Percentiles rank a stretch among this genome's conserved stretches.
Conservation (phyloP, 2,113 vertebrate genomes). For the Perca fluviatilis region DNA sequence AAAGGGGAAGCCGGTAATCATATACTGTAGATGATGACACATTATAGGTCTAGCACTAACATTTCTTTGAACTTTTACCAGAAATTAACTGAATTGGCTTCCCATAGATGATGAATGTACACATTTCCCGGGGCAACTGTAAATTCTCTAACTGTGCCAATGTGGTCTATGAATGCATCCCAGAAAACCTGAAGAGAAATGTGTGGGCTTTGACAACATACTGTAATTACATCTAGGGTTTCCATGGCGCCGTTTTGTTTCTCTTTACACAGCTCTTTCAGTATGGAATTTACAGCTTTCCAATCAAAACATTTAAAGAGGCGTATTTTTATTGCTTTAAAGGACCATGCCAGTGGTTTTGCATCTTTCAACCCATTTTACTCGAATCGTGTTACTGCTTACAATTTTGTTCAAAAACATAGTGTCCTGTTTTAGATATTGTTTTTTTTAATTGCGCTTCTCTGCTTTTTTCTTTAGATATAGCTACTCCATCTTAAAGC, state of each 20-base stretch:
- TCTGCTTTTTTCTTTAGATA: background rate
- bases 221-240: slow-evolving; percentile 51
- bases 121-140: slow-evolving; percentile 36
- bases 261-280: slow-evolving; percentile 35
- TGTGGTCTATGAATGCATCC: slow-evolving; percentile 29
- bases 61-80: slow-evolving; percentile 28
- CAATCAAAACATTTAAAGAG: slow-evolving; percentile 50
- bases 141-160: slow-evolving; percentile 40
- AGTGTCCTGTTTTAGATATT: background rate
- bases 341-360: slow-evolving; percentile 16
- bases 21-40: slow-evolving; percentile 16
- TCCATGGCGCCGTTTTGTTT: slow-evolving; percentile 54
- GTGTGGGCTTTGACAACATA: slow-evolving; percentile 37
- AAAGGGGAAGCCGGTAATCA: background rate
- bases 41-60: background rate
- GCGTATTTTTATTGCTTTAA: slow-evolving; percentile 17
- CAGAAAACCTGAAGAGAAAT: slow-evolving; percentile 42
- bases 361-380: slow-evolving; percentile 14
- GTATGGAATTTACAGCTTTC: slow-evolving; percentile 53
- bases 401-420: background rate
- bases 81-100: slow-evolving; percentile 27
- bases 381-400: background rate
- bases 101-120: slow-evolving; percentile 25
- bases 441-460: no score
- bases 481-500: background rate